A percentile compares a stretch with the other conserved stretches of the same genome.
phyloP scores from a whole-genome alignment of 2,113 vertebrate species.

The Eupsittula cactorum region DNA sequence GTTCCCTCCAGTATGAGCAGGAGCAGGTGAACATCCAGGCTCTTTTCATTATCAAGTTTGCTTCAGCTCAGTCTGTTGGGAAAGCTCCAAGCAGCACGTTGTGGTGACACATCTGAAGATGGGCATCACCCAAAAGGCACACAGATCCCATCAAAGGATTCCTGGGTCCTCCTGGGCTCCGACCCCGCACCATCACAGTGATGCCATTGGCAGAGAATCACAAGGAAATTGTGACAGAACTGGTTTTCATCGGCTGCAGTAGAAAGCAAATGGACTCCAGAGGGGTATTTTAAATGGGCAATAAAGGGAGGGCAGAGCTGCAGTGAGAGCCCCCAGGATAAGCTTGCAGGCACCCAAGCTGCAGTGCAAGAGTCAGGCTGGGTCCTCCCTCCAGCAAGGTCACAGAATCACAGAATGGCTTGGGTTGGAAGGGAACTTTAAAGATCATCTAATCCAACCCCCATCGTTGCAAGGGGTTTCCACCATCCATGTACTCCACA shows the following conservation, averaged over 20 bases:
- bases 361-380: background rate
- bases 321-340: background rate
- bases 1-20: rapidly evolving
- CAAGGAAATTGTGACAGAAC: background rate
- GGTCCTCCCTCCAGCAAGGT: background rate
- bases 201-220: background rate
- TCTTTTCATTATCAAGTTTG: background rate
- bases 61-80: background rate
- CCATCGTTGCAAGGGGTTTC: background rate
- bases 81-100: background rate
- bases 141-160: background rate
- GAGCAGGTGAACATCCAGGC: background rate
- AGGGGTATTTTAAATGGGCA: background rate
- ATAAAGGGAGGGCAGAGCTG: background rate
- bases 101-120: background rate
- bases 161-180: background rate
- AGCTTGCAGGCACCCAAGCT: background rate
- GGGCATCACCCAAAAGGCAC: background rate
- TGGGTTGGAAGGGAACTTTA: background rate
- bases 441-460: background rate
- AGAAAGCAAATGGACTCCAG: background rate
- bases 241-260: background rate
- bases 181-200: background rate
- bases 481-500: background rate
- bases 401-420: background rate